Evolutionary conservation across 2,888 invertebrate species (phyloP).

Genomic region (Plusia festucae): DNA sequence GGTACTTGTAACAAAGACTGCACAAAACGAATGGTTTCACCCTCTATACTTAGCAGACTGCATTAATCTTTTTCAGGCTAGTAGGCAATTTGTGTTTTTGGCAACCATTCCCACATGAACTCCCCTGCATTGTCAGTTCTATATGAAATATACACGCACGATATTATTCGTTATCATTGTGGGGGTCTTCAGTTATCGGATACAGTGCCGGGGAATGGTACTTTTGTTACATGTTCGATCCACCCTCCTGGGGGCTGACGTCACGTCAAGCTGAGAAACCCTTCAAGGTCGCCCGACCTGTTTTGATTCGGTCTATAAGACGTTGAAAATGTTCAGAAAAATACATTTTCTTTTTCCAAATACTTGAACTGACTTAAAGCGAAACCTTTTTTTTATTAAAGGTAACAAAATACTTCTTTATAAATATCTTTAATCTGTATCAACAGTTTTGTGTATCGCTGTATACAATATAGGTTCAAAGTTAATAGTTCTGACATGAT

Average conservation of each 20-base stretch:
- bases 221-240: constrained; percentile 49
- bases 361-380: constrained; percentile 5
- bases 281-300: constrained; percentile 54
- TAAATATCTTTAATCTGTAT: constrained; percentile 11
- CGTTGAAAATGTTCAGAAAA: constrained; percentile 32
- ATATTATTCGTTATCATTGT: constrained; percentile 39
- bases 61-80: constrained; percentile 48
- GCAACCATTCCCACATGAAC: constrained; percentile 35
- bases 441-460: constrained; percentile 25
- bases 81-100: constrained; percentile 42
- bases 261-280: constrained; percentile 51
- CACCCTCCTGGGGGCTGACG: constrained; percentile 56
- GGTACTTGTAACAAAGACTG: constrained; percentile 25
- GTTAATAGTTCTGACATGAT: constrained; percentile 50
- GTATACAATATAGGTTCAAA: constrained; percentile 34
- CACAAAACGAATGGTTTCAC: constrained; percentile 28
- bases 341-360: constrained; percentile 25
- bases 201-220: constrained; percentile 35
- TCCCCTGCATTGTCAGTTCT: constrained; percentile 24
- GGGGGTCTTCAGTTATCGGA: constrained; percentile 49
- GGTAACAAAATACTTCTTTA: background rate
- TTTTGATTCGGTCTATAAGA: constrained; percentile 54
- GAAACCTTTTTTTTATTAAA: constrained; percentile 7
- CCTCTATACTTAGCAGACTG: constrained; percentile 21
- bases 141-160: constrained; percentile 24